These are phyloP conservation scores for Plebejus melissa DNA, from an alignment of 2,888 invertebrate species.

Conservation along the genomic window DNA sequence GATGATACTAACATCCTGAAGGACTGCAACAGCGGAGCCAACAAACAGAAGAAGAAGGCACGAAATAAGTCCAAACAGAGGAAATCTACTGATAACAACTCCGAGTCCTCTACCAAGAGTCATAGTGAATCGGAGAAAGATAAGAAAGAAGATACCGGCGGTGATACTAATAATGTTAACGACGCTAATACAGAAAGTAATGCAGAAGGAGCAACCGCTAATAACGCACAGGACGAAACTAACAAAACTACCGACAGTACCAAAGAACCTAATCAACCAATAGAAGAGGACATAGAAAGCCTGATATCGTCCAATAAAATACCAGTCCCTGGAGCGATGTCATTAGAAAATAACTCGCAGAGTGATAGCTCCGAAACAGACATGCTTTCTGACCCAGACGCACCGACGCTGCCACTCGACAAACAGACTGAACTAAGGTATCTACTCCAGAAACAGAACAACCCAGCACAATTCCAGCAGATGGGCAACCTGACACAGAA, in stretches of 20 bases:
- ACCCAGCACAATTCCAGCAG: conserved; percentile 68
- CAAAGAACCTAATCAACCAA: conserved; percentile 39
- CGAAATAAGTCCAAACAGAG: conserved; percentile 64
- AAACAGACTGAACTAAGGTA: conserved; percentile 73
- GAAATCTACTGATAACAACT: conserved; percentile 62
- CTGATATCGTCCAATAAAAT: conserved; percentile 75
- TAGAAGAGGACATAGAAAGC: conserved; percentile 73
- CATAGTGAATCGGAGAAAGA: conserved; percentile 50
- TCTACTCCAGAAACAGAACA: conserved; percentile 70
- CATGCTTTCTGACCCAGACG: conserved; percentile 53
- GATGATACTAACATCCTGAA: conserved; percentile 57
- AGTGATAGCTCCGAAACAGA: conserved; percentile 61
- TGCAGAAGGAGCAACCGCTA: background rate
- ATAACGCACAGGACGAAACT: conserved; percentile 32
- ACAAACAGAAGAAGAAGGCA: conserved; percentile 64
- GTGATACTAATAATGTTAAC: conserved; percentile 29
- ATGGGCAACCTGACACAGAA: conserved; percentile 62
- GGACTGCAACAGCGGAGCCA: conserved; percentile 48
- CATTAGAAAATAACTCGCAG: conserved; percentile 44
- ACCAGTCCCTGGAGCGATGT: conserved; percentile 60
- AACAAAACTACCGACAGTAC: conserved; percentile 29
- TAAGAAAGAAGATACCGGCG: conserved; percentile 43
- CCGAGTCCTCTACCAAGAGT: conserved; percentile 50
- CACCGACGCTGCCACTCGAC: conserved; percentile 56
- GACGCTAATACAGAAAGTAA: background rate